A percentile compares a stretch with the other conserved stretches of the same genome.
Evolutionary conservation across 2,113 vertebrate species (phyloP).

Genomic region (Pollachius pollachius): DNA sequence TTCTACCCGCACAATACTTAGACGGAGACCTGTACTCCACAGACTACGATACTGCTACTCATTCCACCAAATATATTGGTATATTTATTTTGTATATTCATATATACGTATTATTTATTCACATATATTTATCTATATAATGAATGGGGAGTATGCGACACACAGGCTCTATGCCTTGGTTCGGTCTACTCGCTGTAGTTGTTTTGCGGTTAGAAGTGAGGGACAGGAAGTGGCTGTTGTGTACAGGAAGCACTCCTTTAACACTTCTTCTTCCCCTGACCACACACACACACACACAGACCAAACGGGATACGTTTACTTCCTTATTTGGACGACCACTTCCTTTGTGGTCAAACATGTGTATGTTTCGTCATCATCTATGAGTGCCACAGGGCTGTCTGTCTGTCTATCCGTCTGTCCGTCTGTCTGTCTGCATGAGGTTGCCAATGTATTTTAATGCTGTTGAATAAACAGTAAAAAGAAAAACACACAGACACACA

Average conservation of each 20-base stretch:
- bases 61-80: too few species aligned
- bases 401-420: neutral
- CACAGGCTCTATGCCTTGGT: too few species aligned
- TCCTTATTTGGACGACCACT: neutral
- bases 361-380: neutral
- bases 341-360: neutral
- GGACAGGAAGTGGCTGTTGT: neutral
- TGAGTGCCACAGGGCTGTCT: neutral
- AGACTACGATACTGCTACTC: too few species aligned
- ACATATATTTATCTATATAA: too few species aligned
- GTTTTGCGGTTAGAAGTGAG: neutral
- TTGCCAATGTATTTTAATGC: neutral
- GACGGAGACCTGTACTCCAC: too few species aligned
- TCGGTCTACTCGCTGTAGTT: neutral
- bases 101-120: too few species aligned
- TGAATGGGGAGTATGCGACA: too few species aligned
- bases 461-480: too few species aligned
- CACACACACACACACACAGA: neutral
- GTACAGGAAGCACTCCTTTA: neutral
- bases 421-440: conserved; percentile 6
- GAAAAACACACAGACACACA: conserved; percentile 3
- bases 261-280: neutral
- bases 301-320: too few species aligned
- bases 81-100: too few species aligned
- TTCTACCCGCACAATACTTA: too few species aligned